Evolutionary conservation across 2,888 invertebrate species (phyloP).

Genomic region (Trichopria drosophilae): DNA sequence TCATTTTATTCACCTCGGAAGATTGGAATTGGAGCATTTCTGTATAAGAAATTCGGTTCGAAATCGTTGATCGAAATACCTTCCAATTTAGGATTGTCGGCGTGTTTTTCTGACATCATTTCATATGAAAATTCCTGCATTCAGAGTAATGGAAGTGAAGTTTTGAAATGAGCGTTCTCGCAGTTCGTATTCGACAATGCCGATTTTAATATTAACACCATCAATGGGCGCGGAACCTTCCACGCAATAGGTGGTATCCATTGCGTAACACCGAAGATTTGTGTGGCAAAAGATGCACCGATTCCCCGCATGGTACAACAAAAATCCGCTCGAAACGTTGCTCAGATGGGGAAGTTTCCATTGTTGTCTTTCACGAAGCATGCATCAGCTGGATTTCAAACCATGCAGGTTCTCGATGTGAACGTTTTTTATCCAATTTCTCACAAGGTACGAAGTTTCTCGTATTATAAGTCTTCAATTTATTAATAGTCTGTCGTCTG

Average conservation of each 20-base stretch:
- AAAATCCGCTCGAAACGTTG: background rate
- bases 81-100: no score
- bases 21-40: no score
- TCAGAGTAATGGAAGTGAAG: no score
- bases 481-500: no score
- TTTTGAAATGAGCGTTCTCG: no score
- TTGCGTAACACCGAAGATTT: conserved; percentile 14
- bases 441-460: no score
- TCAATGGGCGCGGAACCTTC: conserved; percentile 27
- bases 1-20: no score
- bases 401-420: background rate
- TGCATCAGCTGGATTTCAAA: background rate
- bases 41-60: no score
- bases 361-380: background rate
- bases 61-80: no score
- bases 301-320: background rate
- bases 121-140: no score
- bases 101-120: no score
- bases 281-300: background rate
- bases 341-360: background rate
- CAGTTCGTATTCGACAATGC: conserved; percentile 36
- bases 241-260: conserved; percentile 29
- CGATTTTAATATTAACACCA: conserved; percentile 24
- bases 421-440: background rate
- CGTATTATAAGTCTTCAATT: no score